phyloP scores from a whole-genome alignment of 2,797 vertebrate genomes.

The Otolemur crassicaudatus region DNA sequence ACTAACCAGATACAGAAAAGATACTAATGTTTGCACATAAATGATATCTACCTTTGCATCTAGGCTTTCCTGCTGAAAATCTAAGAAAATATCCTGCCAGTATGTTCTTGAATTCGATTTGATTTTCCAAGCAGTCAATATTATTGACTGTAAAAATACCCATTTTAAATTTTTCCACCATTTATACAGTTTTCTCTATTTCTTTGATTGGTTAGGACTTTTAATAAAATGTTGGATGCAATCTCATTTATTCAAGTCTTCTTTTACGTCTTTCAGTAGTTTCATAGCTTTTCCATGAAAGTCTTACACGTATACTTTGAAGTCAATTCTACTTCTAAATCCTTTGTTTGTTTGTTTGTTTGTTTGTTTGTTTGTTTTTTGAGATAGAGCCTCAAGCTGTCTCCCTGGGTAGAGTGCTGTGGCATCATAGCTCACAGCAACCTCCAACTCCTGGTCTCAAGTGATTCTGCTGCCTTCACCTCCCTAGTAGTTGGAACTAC shows the following conservation, averaged over 20 bases:
- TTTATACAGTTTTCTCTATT: not conserved
- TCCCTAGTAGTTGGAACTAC: too few relatives aligned
- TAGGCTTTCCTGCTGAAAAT: not conserved
- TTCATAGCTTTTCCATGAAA: not conserved
- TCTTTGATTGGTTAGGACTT: not conserved
- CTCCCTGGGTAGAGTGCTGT: too few relatives aligned
- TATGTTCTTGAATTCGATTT: not conserved
- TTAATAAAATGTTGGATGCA: not conserved
- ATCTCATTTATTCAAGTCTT: not conserved
- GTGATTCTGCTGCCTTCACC: too few relatives aligned
- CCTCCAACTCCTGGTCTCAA: too few relatives aligned
- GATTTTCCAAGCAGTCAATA: not conserved
- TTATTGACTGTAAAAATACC: not conserved
- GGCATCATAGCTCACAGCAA: too few relatives aligned
- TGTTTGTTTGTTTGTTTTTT: too few relatives aligned
- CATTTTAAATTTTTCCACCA: not conserved
- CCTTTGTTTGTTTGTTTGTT: too few relatives aligned
- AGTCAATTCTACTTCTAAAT: constrained; percentile 9
- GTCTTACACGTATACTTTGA: not conserved
- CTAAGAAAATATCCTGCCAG: not conserved
- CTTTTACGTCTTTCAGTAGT: not conserved
- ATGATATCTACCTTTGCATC: not conserved
- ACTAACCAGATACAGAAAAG: not conserved
- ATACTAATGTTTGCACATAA: constrained; percentile 4
- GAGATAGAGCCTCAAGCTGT: too few relatives aligned